These are phyloP conservation scores for Xenops minutus DNA, from an alignment of 2,797 vertebrate genomes.

Conservation along the genomic window DNA sequence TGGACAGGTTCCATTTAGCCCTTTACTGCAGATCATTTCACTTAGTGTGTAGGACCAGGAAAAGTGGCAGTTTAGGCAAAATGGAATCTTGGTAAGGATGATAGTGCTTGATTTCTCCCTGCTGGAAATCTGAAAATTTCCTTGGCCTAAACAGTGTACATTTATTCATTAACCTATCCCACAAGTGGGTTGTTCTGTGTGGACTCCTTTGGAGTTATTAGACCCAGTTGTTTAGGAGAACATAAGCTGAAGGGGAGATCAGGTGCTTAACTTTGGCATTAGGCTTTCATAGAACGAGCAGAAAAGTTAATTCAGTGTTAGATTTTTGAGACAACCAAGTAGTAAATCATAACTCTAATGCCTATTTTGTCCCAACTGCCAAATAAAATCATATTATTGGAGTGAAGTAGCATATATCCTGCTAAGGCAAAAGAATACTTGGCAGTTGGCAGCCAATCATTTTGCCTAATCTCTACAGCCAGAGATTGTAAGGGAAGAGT, in stretches of 20 bases:
- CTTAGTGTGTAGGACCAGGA: neutral
- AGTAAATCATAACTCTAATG: neutral
- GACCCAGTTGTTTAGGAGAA: neutral
- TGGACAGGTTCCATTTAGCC: neutral
- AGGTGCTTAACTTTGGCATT: neutral
- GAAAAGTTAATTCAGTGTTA: neutral
- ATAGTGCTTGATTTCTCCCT: neutral
- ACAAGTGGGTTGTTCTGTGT: neutral
- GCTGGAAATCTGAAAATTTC: neutral
- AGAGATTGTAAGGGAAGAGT: accelerated
- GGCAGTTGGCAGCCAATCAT: neutral
- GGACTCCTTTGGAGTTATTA: neutral
- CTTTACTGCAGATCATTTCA: neutral
- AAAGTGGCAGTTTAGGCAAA: neutral
- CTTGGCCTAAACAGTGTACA: accelerated
- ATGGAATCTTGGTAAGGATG: neutral
- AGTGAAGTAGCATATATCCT: neutral
- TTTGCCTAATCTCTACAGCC: neutral
- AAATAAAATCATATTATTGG: neutral
- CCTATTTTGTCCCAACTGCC: neutral
- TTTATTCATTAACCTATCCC: neutral
- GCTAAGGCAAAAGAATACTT: neutral
- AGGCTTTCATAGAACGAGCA: neutral
- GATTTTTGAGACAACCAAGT: neutral
- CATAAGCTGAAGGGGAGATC: neutral